Evolutionary conservation across 2,113 vertebrate genomes (phyloP), one percentile per base, ranked within the genome.

Genomic region (Scolopax mira): DNA sequence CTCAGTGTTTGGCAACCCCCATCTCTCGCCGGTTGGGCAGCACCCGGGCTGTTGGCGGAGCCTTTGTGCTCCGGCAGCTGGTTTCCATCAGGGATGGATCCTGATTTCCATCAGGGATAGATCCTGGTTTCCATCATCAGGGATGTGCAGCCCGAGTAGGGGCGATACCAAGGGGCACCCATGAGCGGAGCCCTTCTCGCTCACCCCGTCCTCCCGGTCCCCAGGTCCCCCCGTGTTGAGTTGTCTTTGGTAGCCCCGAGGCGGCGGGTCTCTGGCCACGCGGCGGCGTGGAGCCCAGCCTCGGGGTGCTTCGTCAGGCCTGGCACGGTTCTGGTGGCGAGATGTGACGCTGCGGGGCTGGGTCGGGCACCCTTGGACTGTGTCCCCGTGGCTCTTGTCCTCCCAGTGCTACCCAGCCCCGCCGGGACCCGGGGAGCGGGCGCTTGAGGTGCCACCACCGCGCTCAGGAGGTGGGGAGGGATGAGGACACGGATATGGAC

Each of bases 191-290:
- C 48, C 55, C 22, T n/a, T 13, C 61, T 49, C 13, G 1, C n/a
- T 42, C 8, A 0, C 30, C 49, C 69, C 55, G 1, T 42, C 16
- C 25, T 58, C 30, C 52, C 62, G 57, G 13, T 58, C 60, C 71
- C 55, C 46, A 6, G 6, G 13, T 22, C 7, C 14, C 6, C 10
- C 3, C 0, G 1, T 23, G 31, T 0, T 0, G 1, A 27, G 22
- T 37, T 24, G 30, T 22, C n/a, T 60, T 41, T 1, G 22, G 64
- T 48, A 48, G 67, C 39, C 30, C 61, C 0, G 0, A 33, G 65
- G 60, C 54, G 18, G 23, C 2, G 1, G 44, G 35, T 31, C 48
- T 42, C 9, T 19, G 57, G 57, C 73, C 8, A 13, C 0, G 3
- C 27, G 21, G 58, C 27, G 15, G 31, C 3, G 0, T 16, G 12